Evolutionary conservation across 2,888 invertebrate species (phyloP), one percentile per base, ranked within the genome.

Genomic region (Timandra comae): DNA sequence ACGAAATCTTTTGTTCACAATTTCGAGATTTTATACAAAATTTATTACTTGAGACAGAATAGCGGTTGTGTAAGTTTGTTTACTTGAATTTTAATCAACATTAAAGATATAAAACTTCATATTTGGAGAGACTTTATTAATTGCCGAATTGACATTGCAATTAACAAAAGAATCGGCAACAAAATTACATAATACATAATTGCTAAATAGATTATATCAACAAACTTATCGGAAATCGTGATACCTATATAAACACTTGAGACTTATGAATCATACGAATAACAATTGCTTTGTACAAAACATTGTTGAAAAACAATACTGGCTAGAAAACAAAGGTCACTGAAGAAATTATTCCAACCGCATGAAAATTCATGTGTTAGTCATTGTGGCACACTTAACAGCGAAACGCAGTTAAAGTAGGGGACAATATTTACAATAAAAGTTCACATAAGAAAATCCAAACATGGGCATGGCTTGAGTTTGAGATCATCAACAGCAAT

Each of bases 361-460:
- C 64, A 72, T 79, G 72, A 74, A 75, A 77, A 65, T 72, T 67
- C 49, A 66, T 54, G 63, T 43, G 53, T 74, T 74, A 75, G 64
- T 75, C 77, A 75, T 56, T 39, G 45, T 41, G 51, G 41, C 45
- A 46, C 46, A 52, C 41, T 54, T 49, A 41, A 49, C 56, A 36
- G 47, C 30, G 11, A 24, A 24, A 24, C 11, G 24, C 24, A 24
- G 11, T 10, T 24, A 24, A 24, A 24, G 24, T 10, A n/a, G n/a
- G n/a, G n/a, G n/a, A n/a, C n/a, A n/a, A n/a, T n/a, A n/a, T n/a
- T n/a, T n/a, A n/a, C n/a, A n/a, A n/a, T n/a, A n/a, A n/a, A n/a
- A n/a, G n/a, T n/a, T n/a, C n/a, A n/a, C n/a, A n/a, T n/a, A n/a
- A n/a, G n/a, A n/a, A n/a, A n/a, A n/a, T n/a, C n/a, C n/a, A n/a